Base-by-base conservation (phyloP, 2,888 invertebrate genomes). In the Lissonota sp. region DNA sequence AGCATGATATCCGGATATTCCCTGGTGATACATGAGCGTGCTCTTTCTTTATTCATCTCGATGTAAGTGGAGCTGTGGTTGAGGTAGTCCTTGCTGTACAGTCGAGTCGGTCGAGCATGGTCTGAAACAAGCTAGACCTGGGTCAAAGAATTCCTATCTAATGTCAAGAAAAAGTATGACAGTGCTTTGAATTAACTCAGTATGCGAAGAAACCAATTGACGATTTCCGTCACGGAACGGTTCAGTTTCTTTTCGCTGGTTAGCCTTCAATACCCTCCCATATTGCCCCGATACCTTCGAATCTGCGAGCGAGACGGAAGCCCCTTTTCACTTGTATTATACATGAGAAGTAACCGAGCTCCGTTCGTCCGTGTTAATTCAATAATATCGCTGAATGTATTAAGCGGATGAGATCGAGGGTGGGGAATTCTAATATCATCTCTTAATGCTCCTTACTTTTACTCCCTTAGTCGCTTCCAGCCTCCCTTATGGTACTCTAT, bases 381-480 rank as follows among this genome's bases (percentile, higher is more conserved):
- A 90, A 89, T 88, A 86, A 89, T 87, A 87, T 89, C 85, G 84
- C 79, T 85, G 87, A 89, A 89, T 90, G 87, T 88, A 88, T 90
- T 89, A 88, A 87, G 87, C 82, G 87, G 86, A 87, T 90, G 86
- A 86, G 84, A 87, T 87, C 84, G 84, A 72, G 76, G 82, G 70
- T 81, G 40, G 71, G 80, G 83, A 77, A 26, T 76, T 86, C 84
- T 84, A 86, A 88, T 87, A 87, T 87, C 84, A 87, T 87, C 86
- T 85, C 85, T 84, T 86, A 87, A 89, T 85, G 84, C 84, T 86
- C 85, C 84, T 86, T 84, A 84, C 79, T 26, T 44, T 80, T 81
- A 80, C 67, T 55, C 40, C 71, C 66, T 60, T 62, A n/a, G 12
- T 67, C 53, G 53, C 53, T 53, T 75, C 16, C 26, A 53, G 10